Percentiles rank a stretch among this genome's conserved stretches.
Evolutionary conservation across 2,113 vertebrate genomes (phyloP).

Genomic region (Ophiodon elongatus): DNA sequence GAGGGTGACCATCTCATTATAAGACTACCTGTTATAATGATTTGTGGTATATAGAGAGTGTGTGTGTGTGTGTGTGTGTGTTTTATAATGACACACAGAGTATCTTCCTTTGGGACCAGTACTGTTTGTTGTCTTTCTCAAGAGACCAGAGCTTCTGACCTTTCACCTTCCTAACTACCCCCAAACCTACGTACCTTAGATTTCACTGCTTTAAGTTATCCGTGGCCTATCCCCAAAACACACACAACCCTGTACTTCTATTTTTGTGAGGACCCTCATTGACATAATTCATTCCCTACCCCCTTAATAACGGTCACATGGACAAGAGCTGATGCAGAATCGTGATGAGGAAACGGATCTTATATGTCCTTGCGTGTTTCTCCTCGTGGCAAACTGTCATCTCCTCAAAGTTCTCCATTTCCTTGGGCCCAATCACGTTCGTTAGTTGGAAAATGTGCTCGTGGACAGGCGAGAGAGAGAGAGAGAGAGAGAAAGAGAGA

Average conservation of each 20-base stretch:
- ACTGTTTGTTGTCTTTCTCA: conserved; percentile 70
- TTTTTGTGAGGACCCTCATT: neutral
- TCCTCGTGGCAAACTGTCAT: neutral
- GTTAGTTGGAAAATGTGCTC: neutral
- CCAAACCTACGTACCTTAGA: conserved; percentile 45
- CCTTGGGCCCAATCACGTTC: neutral
- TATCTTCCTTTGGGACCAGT: conserved; percentile 56
- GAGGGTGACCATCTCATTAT: conserved; percentile 80
- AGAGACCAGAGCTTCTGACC: conserved; percentile 67
- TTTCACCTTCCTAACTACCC: conserved; percentile 71
- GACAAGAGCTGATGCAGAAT: neutral
- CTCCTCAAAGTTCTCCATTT: neutral
- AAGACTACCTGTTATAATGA: conserved; percentile 74
- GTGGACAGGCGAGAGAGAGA: too few species aligned
- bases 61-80: conserved; percentile 46
- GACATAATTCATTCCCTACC: neutral
- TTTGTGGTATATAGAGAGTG: conserved; percentile 41
- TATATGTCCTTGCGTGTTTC: neutral
- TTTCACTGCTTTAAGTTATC: conserved; percentile 47
- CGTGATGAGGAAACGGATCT: neutral
- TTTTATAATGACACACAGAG: conserved; percentile 68
- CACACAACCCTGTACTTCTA: neutral
- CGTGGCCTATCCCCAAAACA: conserved; percentile 26
- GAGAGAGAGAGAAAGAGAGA: too few species aligned
- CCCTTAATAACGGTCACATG: neutral